phyloP scores from a whole-genome alignment of 2,113 vertebrate species.

The Dendropsophus ebraccatus region DNA sequence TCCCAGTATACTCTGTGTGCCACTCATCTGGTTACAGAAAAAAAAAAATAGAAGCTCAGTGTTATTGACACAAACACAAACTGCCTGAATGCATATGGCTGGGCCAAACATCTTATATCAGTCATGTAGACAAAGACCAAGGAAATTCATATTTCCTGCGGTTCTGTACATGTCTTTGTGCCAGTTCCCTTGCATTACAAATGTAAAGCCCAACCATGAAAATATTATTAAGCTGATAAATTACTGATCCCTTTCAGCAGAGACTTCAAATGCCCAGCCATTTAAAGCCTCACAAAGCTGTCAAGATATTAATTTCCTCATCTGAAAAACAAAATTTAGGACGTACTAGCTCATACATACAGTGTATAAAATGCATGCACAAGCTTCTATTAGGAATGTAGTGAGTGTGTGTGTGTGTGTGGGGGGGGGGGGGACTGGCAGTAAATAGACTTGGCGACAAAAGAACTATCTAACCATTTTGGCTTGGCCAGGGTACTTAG shows the following conservation, averaged over 20 bases:
- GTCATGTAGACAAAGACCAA: constrained; percentile 1
- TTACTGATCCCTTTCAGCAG: background rate
- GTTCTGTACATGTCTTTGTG: background rate
- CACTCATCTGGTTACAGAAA: constrained; percentile 49
- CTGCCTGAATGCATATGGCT: background rate
- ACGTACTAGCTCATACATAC: too few relatives aligned
- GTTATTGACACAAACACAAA: constrained; percentile 43
- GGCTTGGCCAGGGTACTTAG: background rate
- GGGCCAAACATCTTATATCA: constrained; percentile 14
- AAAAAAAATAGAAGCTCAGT: background rate
- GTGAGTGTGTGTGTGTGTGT: too few relatives aligned
- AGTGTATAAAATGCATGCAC: too few relatives aligned
- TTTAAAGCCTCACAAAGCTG: constrained; percentile 4
- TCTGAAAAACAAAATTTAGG: constrained; percentile 15
- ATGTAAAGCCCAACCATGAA: constrained; percentile 45
- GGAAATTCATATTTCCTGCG: background rate
- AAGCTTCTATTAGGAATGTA: too few relatives aligned
- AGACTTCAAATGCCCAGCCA: constrained; percentile 17
- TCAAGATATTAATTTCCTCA: background rate
- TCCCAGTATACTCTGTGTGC: background rate
- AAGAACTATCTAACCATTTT: too few relatives aligned
- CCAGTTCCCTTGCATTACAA: constrained; percentile 30
- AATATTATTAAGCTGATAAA: constrained; percentile 51
- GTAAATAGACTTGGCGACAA: too few relatives aligned
- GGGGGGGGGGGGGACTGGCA: too few relatives aligned